Base-by-base conservation (phyloP, 2,113 vertebrate species). In the Phoxinus phoxinus region DNA sequence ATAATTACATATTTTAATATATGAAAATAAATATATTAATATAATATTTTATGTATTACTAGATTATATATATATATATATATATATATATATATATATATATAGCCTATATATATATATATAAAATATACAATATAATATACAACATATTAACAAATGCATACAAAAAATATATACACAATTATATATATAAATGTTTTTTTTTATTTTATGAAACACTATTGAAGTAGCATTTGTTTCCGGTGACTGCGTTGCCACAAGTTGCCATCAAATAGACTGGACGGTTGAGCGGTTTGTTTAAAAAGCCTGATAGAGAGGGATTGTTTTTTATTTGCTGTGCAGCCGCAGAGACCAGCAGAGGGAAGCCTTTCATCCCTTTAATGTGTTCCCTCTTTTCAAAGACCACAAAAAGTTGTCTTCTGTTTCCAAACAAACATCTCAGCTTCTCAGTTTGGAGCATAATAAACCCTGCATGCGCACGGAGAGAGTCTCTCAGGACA, bases 291-390 rank as follows among this genome's bases (percentile, higher is more conserved):
- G 19, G 25, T 19, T 81, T 51, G 41, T 67, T 67, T 61, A 3
- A 51, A 35, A 63, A 46, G 59, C 51, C n/a, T 27, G 13, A 30
- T 67, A 69, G 41, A 32, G 15, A 37, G 37, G 85, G 90, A 90
- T 88, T 84, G 89, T 88, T 89, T 92, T 21, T 88, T 91, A 87
- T 93, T 94, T 91, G 91, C 93, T 88, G 81, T 82, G 88, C 88
- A 44, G 53, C 56, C 23, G 6, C n/a, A 6, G 9, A 82, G 56
- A 71, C 86, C 91, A 87, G 88, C 59, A 87, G 92, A 93, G 88
- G 89, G 86, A 91, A 91, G 85, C 86, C 92, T 94, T 94, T 93
- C 89, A 92, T 94, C 88, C 35, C 48, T 56, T 48, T 67, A 27
- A 80, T 90, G 85, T 48, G 11, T 77, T 69, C 85, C 83, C 84